Evolutionary conservation across 2,888 invertebrate species (phyloP).

Genomic region (Aphidius colemani): DNA sequence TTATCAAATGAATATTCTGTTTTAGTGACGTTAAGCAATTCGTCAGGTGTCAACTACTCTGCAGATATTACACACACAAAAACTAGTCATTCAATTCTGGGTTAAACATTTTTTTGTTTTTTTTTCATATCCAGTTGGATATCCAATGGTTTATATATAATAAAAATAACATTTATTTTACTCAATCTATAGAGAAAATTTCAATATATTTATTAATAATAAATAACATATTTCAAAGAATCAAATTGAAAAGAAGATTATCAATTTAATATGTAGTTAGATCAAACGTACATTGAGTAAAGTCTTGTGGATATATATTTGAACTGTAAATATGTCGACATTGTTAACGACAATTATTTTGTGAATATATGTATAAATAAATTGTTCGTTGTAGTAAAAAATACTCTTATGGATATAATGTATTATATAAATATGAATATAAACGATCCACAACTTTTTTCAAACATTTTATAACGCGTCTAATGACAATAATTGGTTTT

Average conservation of each 20-base stretch:
- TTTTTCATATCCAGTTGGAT: not conserved
- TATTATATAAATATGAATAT: no score
- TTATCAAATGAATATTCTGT: conserved; percentile 60
- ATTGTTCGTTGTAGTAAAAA: no score
- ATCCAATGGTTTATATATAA: no score
- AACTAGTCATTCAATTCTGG: conserved; percentile 13
- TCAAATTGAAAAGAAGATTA: no score
- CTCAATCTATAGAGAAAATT: not conserved
- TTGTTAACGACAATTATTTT: conserved; percentile 35
- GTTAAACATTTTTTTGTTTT: conserved; percentile 1
- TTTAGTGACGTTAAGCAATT: conserved; percentile 55
- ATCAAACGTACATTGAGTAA: no score
- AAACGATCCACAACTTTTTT: conserved; percentile 34
- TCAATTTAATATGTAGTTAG: no score
- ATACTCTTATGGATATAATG: no score
- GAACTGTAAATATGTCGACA: not conserved
- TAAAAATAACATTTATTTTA: no score
- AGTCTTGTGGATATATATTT: no score
- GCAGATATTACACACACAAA: conserved; percentile 45
- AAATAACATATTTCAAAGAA: not conserved
- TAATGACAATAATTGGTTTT: conserved; percentile 45
- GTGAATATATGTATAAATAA: no score
- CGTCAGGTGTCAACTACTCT: conserved; percentile 56
- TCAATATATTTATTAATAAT: no score
- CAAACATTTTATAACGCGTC: conserved; percentile 33